These are phyloP conservation scores for Australoheros scitulus DNA, from an alignment of 2,113 vertebrate species.

Conservation along the genomic window DNA sequence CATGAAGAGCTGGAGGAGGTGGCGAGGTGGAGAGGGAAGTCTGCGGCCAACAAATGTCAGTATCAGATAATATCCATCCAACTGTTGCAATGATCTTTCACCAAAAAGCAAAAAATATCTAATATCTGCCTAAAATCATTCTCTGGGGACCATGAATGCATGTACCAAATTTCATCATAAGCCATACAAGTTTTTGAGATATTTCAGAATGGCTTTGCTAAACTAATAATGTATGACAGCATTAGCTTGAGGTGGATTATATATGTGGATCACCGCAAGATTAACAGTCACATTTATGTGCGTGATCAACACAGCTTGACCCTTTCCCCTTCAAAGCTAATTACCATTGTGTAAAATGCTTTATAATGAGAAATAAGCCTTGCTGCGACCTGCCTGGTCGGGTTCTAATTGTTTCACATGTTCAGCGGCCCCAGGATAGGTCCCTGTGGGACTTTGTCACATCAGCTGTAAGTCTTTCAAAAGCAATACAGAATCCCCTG, in stretches of 20 bases:
- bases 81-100: neutral
- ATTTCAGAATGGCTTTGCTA: neutral
- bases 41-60: neutral
- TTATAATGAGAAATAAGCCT: slow-evolving; percentile 55
- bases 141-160: neutral
- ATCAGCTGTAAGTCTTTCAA: slow-evolving; percentile 49
- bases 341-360: slow-evolving; percentile 59
- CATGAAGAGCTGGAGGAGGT: no score
- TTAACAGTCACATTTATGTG: slow-evolving; percentile 6
- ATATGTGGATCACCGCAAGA: neutral
- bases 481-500: slow-evolving; percentile 43
- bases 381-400: slow-evolving; percentile 43
- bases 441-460: slow-evolving; percentile 36
- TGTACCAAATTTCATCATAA: neutral
- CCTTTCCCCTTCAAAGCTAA: slow-evolving; percentile 33
- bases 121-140: fast-evolving
- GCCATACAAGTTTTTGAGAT: neutral
- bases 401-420: slow-evolving; percentile 50
- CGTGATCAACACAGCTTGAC: neutral
- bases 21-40: no score
- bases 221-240: neutral
- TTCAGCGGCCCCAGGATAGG: slow-evolving; percentile 21
- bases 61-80: neutral
- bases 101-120: neutral
- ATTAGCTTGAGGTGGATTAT: slow-evolving; percentile 2